These are phyloP conservation scores for Mystacornis crossleyi DNA, from an alignment of 2,113 vertebrate species.

Conservation along the genomic window DNA sequence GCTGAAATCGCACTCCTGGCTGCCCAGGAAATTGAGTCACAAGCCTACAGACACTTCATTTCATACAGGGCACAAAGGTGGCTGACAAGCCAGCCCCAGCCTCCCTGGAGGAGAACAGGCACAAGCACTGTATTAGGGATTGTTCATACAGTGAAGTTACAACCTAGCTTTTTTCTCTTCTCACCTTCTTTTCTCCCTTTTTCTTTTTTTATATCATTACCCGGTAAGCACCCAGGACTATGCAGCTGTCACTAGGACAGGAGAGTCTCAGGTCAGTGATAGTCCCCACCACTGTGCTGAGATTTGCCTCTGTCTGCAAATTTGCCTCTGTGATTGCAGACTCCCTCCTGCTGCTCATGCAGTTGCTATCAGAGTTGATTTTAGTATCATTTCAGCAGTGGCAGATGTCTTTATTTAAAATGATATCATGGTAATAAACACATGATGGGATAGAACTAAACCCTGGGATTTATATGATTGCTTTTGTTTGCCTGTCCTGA, in stretches of 20 bases:
- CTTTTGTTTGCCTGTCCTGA: not conserved
- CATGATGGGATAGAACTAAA: not conserved
- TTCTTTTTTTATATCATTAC: not conserved
- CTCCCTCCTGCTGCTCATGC: not conserved
- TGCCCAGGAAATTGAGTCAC: not conserved
- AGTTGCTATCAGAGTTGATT: not conserved
- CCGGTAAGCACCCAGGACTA: not conserved
- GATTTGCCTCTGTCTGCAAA: not conserved
- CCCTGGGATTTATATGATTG: not conserved
- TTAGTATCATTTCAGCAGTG: not conserved
- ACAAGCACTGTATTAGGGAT: not conserved
- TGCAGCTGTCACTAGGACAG: not conserved
- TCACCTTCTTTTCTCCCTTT: accelerated
- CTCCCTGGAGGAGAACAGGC: not conserved
- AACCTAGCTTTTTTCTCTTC: not conserved
- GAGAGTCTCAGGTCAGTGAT: not conserved
- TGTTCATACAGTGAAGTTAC: not conserved
- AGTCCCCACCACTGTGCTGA: not conserved
- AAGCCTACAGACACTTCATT: not conserved
- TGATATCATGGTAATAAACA: not conserved
- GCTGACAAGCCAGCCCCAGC: not conserved
- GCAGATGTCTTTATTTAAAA: not conserved
- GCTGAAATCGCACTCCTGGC: not conserved
- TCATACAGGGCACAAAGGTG: not conserved
- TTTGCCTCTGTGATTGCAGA: not conserved